Evolutionary conservation across 2,113 vertebrate species (phyloP).

Genomic region (Gobiocypris rarus): DNA sequence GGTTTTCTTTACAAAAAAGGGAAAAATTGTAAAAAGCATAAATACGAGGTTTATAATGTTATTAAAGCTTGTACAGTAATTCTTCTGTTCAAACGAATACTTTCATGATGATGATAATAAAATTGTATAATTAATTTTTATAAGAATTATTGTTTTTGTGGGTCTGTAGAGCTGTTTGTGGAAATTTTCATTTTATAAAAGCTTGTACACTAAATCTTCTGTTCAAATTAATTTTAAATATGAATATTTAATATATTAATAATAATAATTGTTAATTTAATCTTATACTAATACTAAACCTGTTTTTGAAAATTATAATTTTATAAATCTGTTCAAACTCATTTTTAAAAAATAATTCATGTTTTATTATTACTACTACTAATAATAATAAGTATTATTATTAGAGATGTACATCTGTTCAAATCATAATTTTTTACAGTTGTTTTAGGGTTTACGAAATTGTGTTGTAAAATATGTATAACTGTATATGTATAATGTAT

Average conservation of each 20-base stretch:
- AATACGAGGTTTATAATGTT: not conserved
- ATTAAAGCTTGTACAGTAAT: not conserved
- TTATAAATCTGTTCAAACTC: no score
- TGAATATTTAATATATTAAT: no score
- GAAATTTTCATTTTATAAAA: not conserved
- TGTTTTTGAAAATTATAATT: no score
- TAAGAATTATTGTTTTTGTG: no score
- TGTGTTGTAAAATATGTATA: no score
- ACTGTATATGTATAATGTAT: no score
- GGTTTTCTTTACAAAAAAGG: not conserved
- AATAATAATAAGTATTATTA: not conserved
- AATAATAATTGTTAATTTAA: not conserved
- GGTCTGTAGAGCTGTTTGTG: not conserved
- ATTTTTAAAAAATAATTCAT: no score
- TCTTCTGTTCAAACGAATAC: not conserved
- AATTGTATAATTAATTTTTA: not conserved
- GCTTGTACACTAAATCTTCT: not conserved
- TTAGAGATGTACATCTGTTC: not conserved
- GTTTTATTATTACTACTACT: no score
- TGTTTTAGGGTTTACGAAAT: no score
- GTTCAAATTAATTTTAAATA: no score
- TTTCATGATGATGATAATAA: not conserved
- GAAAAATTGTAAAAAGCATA: not conserved
- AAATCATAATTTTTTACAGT: no score
- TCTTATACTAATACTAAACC: not conserved